A percentile compares a stretch with the other conserved stretches of the same genome.
These are phyloP conservation scores for Oncorhynchus gorbuscha DNA, from an alignment of 2,113 vertebrate genomes.

Conservation along the genomic window DNA sequence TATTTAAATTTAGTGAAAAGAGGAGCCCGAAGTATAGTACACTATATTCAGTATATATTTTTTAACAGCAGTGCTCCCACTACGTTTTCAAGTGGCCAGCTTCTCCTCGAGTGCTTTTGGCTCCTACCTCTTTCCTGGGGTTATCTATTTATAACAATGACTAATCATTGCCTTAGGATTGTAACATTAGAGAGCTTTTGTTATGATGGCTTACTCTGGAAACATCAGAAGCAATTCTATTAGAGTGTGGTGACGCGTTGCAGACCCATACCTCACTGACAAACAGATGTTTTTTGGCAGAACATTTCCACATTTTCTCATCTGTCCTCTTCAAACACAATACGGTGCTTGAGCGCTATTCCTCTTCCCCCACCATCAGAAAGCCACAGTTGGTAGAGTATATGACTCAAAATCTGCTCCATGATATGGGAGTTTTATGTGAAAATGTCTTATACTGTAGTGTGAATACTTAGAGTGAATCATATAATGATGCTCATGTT, in stretches of 20 bases:
- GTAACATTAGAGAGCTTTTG: constrained; percentile 28
- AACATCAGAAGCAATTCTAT: constrained; percentile 28
- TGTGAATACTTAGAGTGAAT: not conserved
- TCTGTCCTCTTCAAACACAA: constrained; percentile 2
- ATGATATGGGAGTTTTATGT: not conserved
- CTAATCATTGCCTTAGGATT: constrained; percentile 38
- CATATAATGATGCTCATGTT: too few relatives aligned
- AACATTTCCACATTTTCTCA: constrained; percentile 3
- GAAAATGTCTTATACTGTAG: not conserved
- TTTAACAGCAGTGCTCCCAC: constrained; percentile 33
- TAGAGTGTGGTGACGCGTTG: constrained; percentile 14
- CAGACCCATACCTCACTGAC: constrained; percentile 8
- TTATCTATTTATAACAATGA: constrained; percentile 47
- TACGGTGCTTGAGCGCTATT: not conserved
- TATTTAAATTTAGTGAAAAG: not conserved
- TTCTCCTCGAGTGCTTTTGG: constrained; percentile 16
- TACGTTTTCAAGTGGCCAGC: constrained; percentile 30
- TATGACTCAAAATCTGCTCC: not conserved
- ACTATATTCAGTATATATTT: constrained; percentile 23
- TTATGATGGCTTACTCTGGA: constrained; percentile 27
- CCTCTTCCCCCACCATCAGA: not conserved
- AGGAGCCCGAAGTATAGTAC: constrained; percentile 4
- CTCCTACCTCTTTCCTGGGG: constrained; percentile 26
- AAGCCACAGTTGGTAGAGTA: not conserved
- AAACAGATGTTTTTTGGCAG: constrained; percentile 16